phyloP scores from a whole-genome alignment of 2,797 vertebrate species.

The Megaceryle alcyon region DNA sequence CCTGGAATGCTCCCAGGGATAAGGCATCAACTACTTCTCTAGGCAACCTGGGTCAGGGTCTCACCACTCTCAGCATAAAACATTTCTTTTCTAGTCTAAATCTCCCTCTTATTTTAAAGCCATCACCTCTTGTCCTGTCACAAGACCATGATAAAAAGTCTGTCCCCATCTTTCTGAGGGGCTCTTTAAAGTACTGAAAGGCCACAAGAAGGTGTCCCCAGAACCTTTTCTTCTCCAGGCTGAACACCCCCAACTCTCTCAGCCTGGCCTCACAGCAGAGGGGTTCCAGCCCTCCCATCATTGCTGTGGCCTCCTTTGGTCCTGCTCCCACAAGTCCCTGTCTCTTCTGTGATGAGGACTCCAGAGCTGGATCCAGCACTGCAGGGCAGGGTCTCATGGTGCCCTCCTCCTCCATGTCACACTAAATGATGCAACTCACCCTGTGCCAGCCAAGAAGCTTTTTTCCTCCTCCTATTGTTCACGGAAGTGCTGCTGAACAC shows the following conservation, averaged over 20 bases:
- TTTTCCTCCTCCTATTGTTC: not conserved
- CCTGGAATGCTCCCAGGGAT: not conserved
- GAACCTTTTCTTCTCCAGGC: not conserved
- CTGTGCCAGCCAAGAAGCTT: rapidly evolving
- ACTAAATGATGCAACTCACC: not conserved
- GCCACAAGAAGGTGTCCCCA: not conserved
- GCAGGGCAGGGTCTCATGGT: not conserved
- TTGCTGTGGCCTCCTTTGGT: no score
- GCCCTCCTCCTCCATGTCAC: not conserved
- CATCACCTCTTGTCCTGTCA: not conserved
- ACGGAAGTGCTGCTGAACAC: not conserved
- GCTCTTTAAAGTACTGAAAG: not conserved
- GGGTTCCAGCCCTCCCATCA: not conserved
- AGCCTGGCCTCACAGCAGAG: not conserved
- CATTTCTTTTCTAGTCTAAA: not conserved
- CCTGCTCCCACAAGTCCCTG: no score
- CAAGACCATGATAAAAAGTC: no score
- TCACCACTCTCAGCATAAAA: not conserved
- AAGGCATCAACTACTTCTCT: not conserved
- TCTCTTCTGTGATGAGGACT: not conserved
- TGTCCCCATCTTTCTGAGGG: not conserved
- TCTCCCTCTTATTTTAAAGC: not conserved
- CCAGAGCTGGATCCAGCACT: not conserved
- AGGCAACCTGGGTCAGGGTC: not conserved
- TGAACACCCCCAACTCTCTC: not conserved